Conservation (phyloP, 2,797 vertebrate species). For the Manis pentadactyla region DNA sequence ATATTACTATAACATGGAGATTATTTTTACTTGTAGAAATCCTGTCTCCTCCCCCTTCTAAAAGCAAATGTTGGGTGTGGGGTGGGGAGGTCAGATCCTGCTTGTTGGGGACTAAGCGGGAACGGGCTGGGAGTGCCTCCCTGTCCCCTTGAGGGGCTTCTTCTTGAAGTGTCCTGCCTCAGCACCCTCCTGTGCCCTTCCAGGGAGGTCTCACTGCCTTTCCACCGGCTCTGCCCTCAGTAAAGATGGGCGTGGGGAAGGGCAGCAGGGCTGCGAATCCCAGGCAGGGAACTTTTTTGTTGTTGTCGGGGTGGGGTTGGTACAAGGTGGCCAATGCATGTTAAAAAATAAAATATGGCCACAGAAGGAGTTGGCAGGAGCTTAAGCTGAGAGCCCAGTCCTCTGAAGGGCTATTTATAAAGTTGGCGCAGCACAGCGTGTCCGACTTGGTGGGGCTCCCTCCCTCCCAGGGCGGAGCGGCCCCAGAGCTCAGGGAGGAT, state of each 20-base stretch:
- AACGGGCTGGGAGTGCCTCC: too few species aligned
- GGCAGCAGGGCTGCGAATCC: accelerated
- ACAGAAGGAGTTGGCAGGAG: not conserved
- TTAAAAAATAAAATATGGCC: not conserved
- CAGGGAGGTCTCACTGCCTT: not conserved
- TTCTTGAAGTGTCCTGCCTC: not conserved
- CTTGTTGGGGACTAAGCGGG: too few species aligned
- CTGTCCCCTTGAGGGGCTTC: not conserved
- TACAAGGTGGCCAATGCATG: not conserved
- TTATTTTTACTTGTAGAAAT: not conserved
- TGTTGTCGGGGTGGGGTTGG: not conserved
- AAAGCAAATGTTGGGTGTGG: not conserved
- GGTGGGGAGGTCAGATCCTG: not conserved
- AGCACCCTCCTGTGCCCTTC: not conserved
- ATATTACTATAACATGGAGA: accelerated
- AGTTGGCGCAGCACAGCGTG: not conserved
- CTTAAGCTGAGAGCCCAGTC: not conserved
- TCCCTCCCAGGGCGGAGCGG: not conserved
- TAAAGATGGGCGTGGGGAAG: not conserved
- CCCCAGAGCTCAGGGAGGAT: not conserved
- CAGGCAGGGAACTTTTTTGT: not conserved
- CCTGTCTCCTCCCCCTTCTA: not conserved
- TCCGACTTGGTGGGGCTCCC: not conserved
- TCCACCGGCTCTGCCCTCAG: not conserved
- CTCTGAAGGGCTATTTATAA: slow-evolving; percentile 18